Percentiles rank a stretch among this genome's conserved stretches.
phyloP scores from a whole-genome alignment of 2,888 invertebrate species.

The Nephrotoma appendiculata region DNA sequence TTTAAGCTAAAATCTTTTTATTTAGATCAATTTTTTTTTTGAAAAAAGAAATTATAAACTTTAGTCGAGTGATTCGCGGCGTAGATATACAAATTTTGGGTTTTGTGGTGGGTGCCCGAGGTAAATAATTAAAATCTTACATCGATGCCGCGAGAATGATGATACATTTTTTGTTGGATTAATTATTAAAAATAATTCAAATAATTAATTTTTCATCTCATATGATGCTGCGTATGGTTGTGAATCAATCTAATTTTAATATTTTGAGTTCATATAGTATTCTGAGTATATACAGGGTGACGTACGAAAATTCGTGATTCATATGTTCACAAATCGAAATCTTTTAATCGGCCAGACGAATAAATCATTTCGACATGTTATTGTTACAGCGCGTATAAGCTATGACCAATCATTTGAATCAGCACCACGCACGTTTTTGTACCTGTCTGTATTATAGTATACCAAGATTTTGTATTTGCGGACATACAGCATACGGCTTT shows the following conservation, averaged over 20 bases:
- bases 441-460: background rate
- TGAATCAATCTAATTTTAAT: background rate
- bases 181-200: background rate
- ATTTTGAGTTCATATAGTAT: background rate
- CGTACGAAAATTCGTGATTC: background rate
- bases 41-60: background rate
- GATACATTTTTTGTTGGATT: background rate
- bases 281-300: background rate
- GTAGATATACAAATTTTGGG: background rate
- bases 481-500: background rate
- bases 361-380: background rate
- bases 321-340: background rate
- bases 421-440: background rate
- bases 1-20: background rate
- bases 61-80: background rate
- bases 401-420: background rate
- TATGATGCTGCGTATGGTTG: background rate
- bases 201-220: background rate
- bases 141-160: background rate
- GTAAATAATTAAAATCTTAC: background rate
- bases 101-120: background rate
- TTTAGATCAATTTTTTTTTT: background rate
- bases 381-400: background rate
- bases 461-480: background rate
- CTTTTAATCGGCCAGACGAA: background rate